Base-by-base conservation (phyloP, 2,888 invertebrate species). In the Agonopterix heracliana region DNA sequence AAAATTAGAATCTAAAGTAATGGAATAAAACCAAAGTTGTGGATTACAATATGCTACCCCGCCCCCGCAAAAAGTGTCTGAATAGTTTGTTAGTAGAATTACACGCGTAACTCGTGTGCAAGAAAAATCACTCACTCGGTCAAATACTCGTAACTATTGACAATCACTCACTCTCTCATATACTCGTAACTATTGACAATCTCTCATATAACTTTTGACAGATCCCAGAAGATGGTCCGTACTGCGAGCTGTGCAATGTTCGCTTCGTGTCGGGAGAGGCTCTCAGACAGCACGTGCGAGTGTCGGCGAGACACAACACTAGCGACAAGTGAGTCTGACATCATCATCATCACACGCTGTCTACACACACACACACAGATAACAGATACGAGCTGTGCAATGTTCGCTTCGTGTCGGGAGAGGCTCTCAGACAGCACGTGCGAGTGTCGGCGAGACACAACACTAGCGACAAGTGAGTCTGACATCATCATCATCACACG, bases 221-320 rank as follows among this genome's bases (percentile, higher is more conserved):
- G 84, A 66, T 84, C 12, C 81, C 84, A 0, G 74, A 72, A 0
- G 82, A 85, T 42, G 86, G 84, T 0, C 87, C 87, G 0, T 58
- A 61, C 2, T 87, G 87, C 26, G 78, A 74, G n/a, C 55, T 62
- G 0, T 87, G 86, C 51, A 69, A 74, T 40, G 79, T 87, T 0
- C 63, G 79, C 0, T 87, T 87, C 54, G 65, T 78, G 1, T 74
- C 76, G 0, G 46, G 56, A 0, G 81, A 78, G 1, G 87, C 86
- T 0, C 66, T 74, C 13, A 61, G 56, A 9, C 56, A 76, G 1
- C 87, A 87, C 44, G 53, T 78, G 0, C 68, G 71, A 10, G 78
- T 84, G 0, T 84, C 85, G 0, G 80, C 79, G 0, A 60, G 76
- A 8, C 86, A 87, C 54, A 63, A 62, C 42, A 64, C 64, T 1